These are phyloP conservation scores for Sceloporus undulatus DNA, from an alignment of 2,113 vertebrate genomes.

Conservation along the genomic window DNA sequence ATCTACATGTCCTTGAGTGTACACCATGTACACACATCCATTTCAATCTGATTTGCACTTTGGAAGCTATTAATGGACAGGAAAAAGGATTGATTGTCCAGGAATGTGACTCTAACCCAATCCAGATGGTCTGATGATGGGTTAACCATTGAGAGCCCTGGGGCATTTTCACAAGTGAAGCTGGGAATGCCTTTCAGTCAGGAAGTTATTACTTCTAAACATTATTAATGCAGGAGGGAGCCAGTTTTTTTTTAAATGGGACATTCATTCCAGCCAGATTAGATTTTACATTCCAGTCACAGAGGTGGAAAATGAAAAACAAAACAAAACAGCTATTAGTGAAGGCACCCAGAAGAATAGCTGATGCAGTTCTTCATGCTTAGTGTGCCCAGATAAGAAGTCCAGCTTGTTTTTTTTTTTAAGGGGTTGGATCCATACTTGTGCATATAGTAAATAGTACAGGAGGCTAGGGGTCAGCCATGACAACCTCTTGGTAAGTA, in stretches of 20 bases:
- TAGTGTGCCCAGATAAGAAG: not conserved
- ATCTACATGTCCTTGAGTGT: not conserved
- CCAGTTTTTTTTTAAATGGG: not conserved
- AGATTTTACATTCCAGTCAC: not conserved
- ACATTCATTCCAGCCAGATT: not conserved
- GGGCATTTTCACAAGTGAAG: slow-evolving; percentile 29
- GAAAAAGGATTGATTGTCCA: slow-evolving; percentile 26
- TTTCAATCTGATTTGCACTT: slow-evolving; percentile 36
- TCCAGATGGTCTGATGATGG: slow-evolving; percentile 8
- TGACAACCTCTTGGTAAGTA: no score
- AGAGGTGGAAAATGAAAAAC: slow-evolving; percentile 18
- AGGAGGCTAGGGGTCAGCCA: no score
- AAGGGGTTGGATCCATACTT: not conserved
- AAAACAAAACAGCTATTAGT: not conserved
- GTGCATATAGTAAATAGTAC: not conserved
- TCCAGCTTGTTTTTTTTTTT: no score
- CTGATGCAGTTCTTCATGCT: not conserved
- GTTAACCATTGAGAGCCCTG: slow-evolving; percentile 6
- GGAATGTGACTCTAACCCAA: slow-evolving; percentile 28
- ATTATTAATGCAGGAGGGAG: not conserved
- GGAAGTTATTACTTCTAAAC: not conserved
- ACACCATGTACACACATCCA: not conserved
- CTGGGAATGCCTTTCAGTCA: not conserved
- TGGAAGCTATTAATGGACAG: slow-evolving; percentile 16
- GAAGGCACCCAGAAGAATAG: not conserved